Evolutionary conservation across 1,140 invertebrate species (phyloP), one percentile per base, ranked within the genome.

Genomic region (Drosophila rhopaloa): DNA sequence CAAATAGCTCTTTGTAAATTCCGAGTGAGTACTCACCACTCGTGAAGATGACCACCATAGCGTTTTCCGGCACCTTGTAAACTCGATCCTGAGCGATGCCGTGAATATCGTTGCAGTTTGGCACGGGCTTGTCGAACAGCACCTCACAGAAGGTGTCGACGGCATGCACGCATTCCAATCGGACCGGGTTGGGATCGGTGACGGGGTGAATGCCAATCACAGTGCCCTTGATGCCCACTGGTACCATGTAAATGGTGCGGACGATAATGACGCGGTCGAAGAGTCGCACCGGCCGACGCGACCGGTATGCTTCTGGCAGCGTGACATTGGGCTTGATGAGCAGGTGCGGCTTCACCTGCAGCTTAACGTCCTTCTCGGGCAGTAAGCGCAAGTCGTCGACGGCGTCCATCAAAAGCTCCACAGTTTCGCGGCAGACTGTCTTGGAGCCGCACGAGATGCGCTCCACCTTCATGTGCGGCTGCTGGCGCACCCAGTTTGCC

Each of bases 221-320:
- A 0, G 96, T 98, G 38, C 98, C 98, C 77, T 95, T 95, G 1
- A 95, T 93, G 5, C 97, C 98, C 13, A 97, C 92, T 0, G 97
- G 97, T 8, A 98, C 91, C 85, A 91, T 76, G 77, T 95, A 96
- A 50, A 95, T 94, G 47, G 95, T 94, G 38, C 95, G 94, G 0
- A 97, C 94, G 78, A 96, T 95, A 2, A 98, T 94, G 41, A 99
- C 95, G 58, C 98, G 94, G 91, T 99, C 98, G 74, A 97, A 96
- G 44, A 99, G 80, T 67, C 93, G 78, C 90, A 95, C 97, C 0
- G 96, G 95, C 2, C 94, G 79, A 24, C 63, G 78, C 0, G 76
- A 54, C n/a, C 78, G 81, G 19, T 91, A 92, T 5, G 72, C 63
- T 0, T 77, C 66, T 5, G 91, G 85, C 46, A 91, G 50, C 1